A percentile compares a stretch with the other conserved stretches of the same genome.
Evolutionary conservation across 2,113 vertebrate genomes (phyloP).

Genomic region (Ptilonorhynchus violaceus): DNA sequence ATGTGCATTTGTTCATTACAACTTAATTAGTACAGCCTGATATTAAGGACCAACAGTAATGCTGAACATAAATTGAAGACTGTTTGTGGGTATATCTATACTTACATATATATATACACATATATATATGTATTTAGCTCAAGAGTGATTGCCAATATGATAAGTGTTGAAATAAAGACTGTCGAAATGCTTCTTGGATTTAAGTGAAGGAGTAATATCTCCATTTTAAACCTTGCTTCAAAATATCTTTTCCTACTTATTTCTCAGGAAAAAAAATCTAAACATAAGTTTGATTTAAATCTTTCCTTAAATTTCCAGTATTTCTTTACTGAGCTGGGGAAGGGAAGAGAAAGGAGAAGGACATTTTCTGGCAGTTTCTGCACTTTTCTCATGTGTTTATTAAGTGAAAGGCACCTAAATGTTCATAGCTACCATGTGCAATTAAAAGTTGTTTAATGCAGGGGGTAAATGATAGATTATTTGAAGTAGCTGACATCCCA

Average conservation of each 20-base stretch:
- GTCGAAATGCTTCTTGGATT: neutral
- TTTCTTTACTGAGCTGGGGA: neutral
- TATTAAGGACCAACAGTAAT: neutral
- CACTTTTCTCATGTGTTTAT: neutral
- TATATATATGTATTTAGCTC: neutral
- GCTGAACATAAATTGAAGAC: neutral
- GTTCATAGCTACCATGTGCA: neutral
- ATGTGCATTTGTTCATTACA: neutral
- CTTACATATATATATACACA: neutral
- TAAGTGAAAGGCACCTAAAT: neutral
- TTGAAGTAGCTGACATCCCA: neutral
- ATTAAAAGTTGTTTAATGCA: neutral
- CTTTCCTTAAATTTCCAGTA: neutral
- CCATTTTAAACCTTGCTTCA: neutral
- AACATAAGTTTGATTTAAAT: neutral
- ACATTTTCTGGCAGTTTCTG: neutral
- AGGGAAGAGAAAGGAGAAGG: neutral
- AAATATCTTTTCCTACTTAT: neutral
- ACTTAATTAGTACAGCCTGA: neutral
- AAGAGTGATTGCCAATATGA: neutral
- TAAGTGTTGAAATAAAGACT: neutral
- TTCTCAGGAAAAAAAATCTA: neutral
- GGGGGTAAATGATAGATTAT: neutral
- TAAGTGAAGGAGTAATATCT: neutral
- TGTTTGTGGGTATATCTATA: neutral